phyloP scores from a whole-genome alignment of 37 sponge, comb jelly and placozoan species.

The Ianthella basta region DNA sequence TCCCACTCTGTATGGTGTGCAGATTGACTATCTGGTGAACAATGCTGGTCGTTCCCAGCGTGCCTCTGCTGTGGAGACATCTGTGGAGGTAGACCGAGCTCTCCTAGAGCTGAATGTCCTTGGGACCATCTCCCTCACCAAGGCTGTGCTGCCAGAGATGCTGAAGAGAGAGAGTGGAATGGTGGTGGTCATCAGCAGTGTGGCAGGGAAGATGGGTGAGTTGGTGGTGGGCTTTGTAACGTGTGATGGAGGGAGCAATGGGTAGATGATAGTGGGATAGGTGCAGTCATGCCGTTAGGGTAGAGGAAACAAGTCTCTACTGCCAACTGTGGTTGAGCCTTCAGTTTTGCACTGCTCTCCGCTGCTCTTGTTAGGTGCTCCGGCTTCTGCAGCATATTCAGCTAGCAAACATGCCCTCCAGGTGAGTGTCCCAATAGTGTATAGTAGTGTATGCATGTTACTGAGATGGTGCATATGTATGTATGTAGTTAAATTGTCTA shows the following conservation, averaged over 20 bases:
- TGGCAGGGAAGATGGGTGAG: slow-evolving; percentile 92
- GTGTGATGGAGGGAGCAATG: too few relatives aligned
- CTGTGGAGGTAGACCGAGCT: slow-evolving; percentile 70
- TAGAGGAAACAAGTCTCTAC: background rate
- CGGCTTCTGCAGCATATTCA: slow-evolving; percentile 78
- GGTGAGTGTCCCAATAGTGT: slow-evolving; percentile 17
- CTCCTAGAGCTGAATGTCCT: slow-evolving; percentile 81
- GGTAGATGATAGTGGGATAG: too few relatives aligned
- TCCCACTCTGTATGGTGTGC: background rate
- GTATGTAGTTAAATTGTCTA: too few relatives aligned
- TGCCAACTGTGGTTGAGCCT: background rate
- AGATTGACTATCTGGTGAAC: slow-evolving; percentile 92
- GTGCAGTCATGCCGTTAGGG: too few relatives aligned
- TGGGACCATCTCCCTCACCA: slow-evolving; percentile 87
- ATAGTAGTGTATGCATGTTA: too few relatives aligned
- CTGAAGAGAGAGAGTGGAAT: slow-evolving; percentile 60
- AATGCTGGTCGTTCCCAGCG: slow-evolving; percentile 95
- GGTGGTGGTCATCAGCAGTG: slow-evolving; percentile 81
- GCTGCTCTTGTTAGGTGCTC: slow-evolving; percentile 57
- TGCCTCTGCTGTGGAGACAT: slow-evolving; percentile 72
- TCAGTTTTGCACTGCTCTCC: too few relatives aligned
- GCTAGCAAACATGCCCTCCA: slow-evolving; percentile 93
- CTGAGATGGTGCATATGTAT: too few relatives aligned
- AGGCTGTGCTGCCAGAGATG: slow-evolving; percentile 89
- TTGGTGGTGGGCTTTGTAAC: too few relatives aligned